Percentiles rank a stretch among this genome's conserved stretches.
These are phyloP conservation scores for Agonum fuliginosum DNA, from an alignment of 2,888 invertebrate species.

Conservation along the genomic window DNA sequence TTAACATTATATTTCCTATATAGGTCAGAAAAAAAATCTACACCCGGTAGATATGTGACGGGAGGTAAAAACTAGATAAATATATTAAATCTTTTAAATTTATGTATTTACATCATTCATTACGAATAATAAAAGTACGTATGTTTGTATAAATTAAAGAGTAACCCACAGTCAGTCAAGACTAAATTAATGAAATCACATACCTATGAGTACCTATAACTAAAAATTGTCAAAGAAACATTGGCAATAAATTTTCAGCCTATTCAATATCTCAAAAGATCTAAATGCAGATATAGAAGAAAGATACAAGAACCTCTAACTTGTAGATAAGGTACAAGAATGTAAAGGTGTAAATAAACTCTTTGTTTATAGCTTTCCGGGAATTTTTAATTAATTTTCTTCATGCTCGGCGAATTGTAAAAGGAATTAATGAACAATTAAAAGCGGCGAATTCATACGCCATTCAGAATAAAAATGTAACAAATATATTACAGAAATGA, in stretches of 20 bases:
- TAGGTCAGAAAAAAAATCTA: too few relatives aligned
- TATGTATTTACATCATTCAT: too few relatives aligned
- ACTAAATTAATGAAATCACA: too few relatives aligned
- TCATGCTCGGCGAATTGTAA: conserved; percentile 42
- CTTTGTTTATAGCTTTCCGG: conserved; percentile 42
- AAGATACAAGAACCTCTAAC: neutral
- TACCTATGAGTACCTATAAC: too few relatives aligned
- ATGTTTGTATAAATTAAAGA: too few relatives aligned
- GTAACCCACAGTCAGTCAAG: too few relatives aligned
- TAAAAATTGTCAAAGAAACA: neutral
- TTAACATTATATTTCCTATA: too few relatives aligned
- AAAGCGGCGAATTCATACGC: conserved; percentile 11
- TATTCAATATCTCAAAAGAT: conserved; percentile 16
- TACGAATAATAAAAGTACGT: too few relatives aligned
- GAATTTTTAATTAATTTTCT: conserved; percentile 43
- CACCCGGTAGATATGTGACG: too few relatives aligned
- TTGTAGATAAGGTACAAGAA: neutral
- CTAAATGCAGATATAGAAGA: neutral
- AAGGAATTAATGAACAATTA: conserved; percentile 44
- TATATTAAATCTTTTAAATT: too few relatives aligned
- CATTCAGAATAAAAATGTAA: neutral
- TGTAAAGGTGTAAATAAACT: conserved; percentile 27
- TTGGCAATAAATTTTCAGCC: conserved; percentile 11
- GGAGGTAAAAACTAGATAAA: too few relatives aligned
- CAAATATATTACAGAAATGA: neutral